phyloP scores from a whole-genome alignment of 2,113 vertebrate genomes.

The Saimiri boliviensis region DNA sequence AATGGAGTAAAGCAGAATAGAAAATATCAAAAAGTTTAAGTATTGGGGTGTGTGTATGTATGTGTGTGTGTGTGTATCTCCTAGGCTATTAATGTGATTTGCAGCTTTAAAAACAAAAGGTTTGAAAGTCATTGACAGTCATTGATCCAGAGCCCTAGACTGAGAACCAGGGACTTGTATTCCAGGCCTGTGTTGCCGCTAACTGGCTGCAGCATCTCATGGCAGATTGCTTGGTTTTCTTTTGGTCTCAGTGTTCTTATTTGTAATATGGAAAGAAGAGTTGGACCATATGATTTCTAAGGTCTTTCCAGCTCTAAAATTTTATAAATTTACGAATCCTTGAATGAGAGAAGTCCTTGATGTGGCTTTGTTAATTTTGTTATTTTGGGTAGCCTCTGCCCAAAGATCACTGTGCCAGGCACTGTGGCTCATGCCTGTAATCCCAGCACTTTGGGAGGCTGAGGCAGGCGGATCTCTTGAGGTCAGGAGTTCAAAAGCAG shows the following conservation, averaged over 20 bases:
- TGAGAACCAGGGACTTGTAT: neutral
- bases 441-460: too few species aligned
- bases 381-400: neutral
- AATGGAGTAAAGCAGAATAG: neutral
- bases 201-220: neutral
- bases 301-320: neutral
- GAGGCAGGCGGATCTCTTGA: too few species aligned
- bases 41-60: neutral
- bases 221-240: neutral
- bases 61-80: neutral
- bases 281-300: neutral
- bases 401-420: neutral
- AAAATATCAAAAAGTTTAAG: neutral
- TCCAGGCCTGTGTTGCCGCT: too few species aligned
- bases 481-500: too few species aligned
- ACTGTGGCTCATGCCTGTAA: too few species aligned
- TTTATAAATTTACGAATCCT: neutral
- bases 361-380: neutral
- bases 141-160: neutral
- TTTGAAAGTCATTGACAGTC: neutral
- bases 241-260: neutral
- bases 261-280: neutral
- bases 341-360: neutral
- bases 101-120: neutral
- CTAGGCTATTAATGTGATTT: neutral